Conservation (phyloP, 2,797 vertebrate genomes). For the Melanotaenia pygmaea region DNA sequence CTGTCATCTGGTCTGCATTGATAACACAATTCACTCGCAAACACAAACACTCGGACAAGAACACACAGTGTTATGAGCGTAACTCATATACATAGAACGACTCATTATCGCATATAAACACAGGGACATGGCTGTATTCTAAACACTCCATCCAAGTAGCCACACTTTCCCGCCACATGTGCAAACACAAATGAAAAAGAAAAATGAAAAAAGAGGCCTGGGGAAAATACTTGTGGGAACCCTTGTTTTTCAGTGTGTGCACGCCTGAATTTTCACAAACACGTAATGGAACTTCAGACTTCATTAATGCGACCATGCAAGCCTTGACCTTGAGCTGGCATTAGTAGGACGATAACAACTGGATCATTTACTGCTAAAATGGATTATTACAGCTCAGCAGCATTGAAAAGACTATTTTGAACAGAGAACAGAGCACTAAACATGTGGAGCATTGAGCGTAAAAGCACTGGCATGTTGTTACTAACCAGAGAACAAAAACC, state of each 20-base stretch:
- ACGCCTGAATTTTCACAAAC: neutral
- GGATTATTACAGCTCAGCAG: constrained; percentile 7
- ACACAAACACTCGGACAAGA: constrained; percentile 63
- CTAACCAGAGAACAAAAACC: neutral
- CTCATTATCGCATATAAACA: constrained; percentile 62
- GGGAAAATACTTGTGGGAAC: constrained; percentile 7
- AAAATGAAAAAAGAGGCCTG: neutral
- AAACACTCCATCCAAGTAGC: constrained; percentile 42
- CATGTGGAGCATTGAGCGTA: constrained; percentile 10
- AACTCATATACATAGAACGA: constrained; percentile 64
- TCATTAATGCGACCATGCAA: constrained; percentile 1
- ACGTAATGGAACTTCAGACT: neutral
- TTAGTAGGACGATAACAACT: constrained; percentile 9
- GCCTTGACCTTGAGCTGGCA: constrained; percentile 18
- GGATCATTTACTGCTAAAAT: constrained; percentile 8
- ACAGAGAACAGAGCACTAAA: neutral
- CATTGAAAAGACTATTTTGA: neutral
- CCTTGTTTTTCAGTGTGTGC: neutral
- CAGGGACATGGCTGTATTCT: constrained; percentile 43
- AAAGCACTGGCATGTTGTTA: neutral
- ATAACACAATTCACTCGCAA: constrained; percentile 72
- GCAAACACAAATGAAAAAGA: constrained; percentile 4
- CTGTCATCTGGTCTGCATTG: constrained; percentile 73
- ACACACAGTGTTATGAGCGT: constrained; percentile 53
- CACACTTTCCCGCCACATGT: constrained; percentile 28